Base-by-base conservation (phyloP, 2,888 invertebrate genomes). In the Philereme transversata region DNA sequence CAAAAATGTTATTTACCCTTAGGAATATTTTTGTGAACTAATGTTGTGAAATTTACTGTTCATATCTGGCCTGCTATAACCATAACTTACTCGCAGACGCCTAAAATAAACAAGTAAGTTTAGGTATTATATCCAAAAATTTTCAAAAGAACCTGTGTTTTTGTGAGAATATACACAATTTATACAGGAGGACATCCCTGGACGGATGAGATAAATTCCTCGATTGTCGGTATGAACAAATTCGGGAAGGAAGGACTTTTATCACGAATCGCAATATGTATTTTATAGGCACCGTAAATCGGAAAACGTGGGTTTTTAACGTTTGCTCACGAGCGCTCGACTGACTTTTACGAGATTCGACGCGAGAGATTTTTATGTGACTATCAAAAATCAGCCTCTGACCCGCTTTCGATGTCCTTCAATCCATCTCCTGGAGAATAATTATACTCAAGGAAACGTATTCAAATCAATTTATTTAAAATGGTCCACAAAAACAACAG, bases 221-320 rank as follows among this genome's bases (percentile, higher is more conserved):
- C 81, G 79, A 86, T 86, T 82, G 83, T 80, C 75, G 73, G 79
- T 81, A 83, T 79, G 83, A 78, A 83, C 80, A 81, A 84, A 87
- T 87, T 87, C 82, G 81, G 79, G 76, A 77, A 82, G 80, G 78
- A 78, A 81, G 79, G 82, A 85, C 85, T 88, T 89, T 88, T 90
- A 90, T 90, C 90, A 83, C 81, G 84, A 84, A 87, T 90, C 84
- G 87, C 90, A 89, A 90, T 91, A 90, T 90, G 88, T 90, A 92
- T 90, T 91, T 90, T 91, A 90, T 90, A 86, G 88, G 79, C 73
- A 83, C 80, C 84, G 85, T 90, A 91, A 92, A 92, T 90, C 87
- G 86, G 81, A 76, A 81, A 84, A 83, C 87, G 87, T 81, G 87
- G 89, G 85, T 89, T 90, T 89, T 88, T 87, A 89, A 88, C 87